Base-by-base conservation (phyloP, 2,113 vertebrate species). In the Tangachromis dhanisi region DNA sequence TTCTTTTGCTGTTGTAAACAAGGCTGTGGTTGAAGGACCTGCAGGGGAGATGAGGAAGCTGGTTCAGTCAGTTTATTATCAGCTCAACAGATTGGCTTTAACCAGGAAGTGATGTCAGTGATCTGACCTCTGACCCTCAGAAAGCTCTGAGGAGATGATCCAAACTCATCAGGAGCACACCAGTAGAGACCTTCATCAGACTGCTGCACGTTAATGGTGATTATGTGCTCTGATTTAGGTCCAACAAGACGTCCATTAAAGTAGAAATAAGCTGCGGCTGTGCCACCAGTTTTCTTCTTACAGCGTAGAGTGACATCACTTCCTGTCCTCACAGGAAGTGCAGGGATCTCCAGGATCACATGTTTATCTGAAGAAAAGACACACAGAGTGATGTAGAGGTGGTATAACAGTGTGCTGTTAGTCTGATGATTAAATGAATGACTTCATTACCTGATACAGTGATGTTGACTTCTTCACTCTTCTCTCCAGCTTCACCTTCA, bases 161-260 rank as follows among this genome's bases (percentile, higher is more conserved):
- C 83, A 47, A 9, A 61, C 40, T 24, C 31, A 26, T 85, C 0
- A 9, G 42, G 6, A 2, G 54, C 0, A 13, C 84, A 85, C 7
- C 12, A 80, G 1, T 86, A 80, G 1, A 66, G 35, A 21, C 83
- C 83, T 78, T 85, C 83, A 19, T 85, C 53, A 9, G 38, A 31
- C 68, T 29, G 38, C 19, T 49, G 83, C 53, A 78, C 6, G 0
- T 21, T 14, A 1, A 19, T 29, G 0, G 57, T 38, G 49, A 42
- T 45, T 6, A 13, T 42, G 12, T 9, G 5, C 6, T 33, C 35
- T 10, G 49, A 10, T 47, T 1, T 10, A 7, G 13, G 3, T 49
- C 16, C 0, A 14, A 76, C 33, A 8, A 0, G 19, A 9, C 0
- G 1, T 0, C 26, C 17, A 17, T 78, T 21, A 0, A 0, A 33